Evolutionary conservation across 2,113 vertebrate genomes (phyloP), one percentile per base, ranked within the genome.

Genomic region (Aspiorhynchus laticeps): DNA sequence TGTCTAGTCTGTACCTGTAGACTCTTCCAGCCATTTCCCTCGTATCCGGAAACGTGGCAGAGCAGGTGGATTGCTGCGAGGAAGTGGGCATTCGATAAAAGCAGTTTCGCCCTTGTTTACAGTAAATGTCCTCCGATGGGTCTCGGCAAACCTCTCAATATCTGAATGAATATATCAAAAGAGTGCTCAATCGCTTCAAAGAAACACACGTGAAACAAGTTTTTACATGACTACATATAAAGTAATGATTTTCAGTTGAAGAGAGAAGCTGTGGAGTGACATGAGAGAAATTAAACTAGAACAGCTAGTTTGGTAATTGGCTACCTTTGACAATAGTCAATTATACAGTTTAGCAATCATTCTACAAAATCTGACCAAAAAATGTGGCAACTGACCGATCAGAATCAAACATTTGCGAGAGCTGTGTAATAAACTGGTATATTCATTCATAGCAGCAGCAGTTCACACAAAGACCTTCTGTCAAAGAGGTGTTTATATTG

Each of bases 11-110:
- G 92, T 90, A 98, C 98, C 97, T 95, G 95, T 94, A 2, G 97
- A 97, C 65, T 87, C 91, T 77, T 96, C 95, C 88, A 98, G 93
- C 96, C 97, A 95, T 83, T 94, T 95, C 1, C 98, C 97, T 85
- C 93, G 95, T 73, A 97, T 94, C 76, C 94, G 94, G 53, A 97
- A 96, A 85, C 96, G 94, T 31, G 98, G 94, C n/a, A 96, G 93
- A 0, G 97, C 97, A 26, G 93, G 92, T 0, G 98, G 98, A 85
- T 94, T 91, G 88, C 98, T 98, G 21, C 85, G 91, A 2, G 98
- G 98, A 51, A 97, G 90, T 14, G 89, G 90, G 92, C 98, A 99
- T 76, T 93, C 67, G 11, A 99, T 92, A 51, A 97, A 88, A 21
- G 94, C 96, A 0, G 94, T 88, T 43, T 94, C 93, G 43, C 97